Base-by-base conservation (phyloP, 2,113 vertebrate genomes). In the Sander vitreus region DNA sequence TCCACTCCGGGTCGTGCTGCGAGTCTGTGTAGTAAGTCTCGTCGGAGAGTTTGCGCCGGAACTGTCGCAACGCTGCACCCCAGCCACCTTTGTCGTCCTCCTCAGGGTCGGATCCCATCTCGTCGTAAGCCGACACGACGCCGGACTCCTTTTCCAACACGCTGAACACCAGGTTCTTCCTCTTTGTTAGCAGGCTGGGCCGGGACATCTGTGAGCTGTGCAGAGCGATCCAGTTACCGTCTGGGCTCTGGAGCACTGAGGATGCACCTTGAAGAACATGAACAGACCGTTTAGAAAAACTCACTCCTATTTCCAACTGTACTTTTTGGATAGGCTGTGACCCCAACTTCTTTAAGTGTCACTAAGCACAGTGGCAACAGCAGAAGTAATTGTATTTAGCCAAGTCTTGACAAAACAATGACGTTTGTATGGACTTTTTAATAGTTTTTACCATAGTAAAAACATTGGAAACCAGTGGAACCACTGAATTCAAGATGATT, bases 191-290 rank as follows among this genome's bases (percentile, higher is more conserved):
- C 88, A 98, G 95, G 76, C 96, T 96, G 62, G 96, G 94, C 1
- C 94, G 96, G 54, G 96, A 94, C 72, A 94, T 87, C 15, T 94
- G 12, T 0, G 95, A 93, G 4, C 96, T 97, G 87, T 97, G 96
- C 90, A 98, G 82, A 48, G 97, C 96, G 3, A 98, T 95, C 98
- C 98, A 99, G 91, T 99, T 99, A 18, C 98, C 98, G 15, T 99
- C 98, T 0, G 96, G 95, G 80, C 98, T 99, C 83, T 98, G 97
- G 10, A 99, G 92, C 68, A 97, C 93, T 0, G 96, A 95, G 62
- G 96, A 95, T 0, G 94, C 93, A 85, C 85, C 98, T 99, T 82
- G 87, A 69, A 14, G 60, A 68, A 73, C n/a, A 84, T 2, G 18
- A 67, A 4, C 50, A 75, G 50, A 30, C 0, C 73, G n/a, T 25